Conservation (phyloP, 2,888 invertebrate species). For the Drosophila yooni region DNA sequence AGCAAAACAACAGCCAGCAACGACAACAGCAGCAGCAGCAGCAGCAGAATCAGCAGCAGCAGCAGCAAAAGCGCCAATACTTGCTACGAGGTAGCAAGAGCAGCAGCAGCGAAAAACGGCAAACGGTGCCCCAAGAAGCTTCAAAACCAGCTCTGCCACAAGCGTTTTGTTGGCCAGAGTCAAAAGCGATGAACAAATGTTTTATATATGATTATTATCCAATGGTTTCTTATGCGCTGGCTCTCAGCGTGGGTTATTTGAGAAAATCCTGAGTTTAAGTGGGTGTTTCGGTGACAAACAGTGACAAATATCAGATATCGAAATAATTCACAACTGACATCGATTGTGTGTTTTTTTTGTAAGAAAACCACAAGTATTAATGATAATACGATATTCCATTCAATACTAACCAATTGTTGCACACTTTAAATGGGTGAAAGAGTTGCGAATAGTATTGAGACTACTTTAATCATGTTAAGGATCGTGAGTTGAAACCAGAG, state of each 20-base stretch:
- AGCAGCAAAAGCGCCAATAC: slow-evolving; percentile 23
- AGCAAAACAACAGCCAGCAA: slow-evolving; percentile 34
- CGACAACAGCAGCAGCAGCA: slow-evolving; percentile 26
- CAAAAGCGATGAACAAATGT: slow-evolving; percentile 43
- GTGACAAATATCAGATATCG: background rate
- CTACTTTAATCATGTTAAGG: background rate
- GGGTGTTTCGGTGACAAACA: background rate
- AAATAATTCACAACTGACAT: background rate
- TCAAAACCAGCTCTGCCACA: slow-evolving; percentile 50
- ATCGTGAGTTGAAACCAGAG: background rate
- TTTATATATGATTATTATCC: slow-evolving; percentile 63
- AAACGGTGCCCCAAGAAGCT: slow-evolving; percentile 28
- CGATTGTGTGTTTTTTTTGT: background rate
- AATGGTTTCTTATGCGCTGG: slow-evolving; percentile 39
- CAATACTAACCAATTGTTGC: background rate
- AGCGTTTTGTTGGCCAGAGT: slow-evolving; percentile 31
- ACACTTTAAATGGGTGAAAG: background rate
- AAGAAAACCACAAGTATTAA: background rate
- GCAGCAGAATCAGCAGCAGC: slow-evolving; percentile 17
- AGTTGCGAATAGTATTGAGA: background rate
- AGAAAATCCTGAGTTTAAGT: background rate
- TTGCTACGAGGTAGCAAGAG: slow-evolving; percentile 13
- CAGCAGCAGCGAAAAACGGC: slow-evolving; percentile 9
- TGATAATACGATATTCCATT: background rate
- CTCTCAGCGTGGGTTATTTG: slow-evolving; percentile 43